Evolutionary conservation across 2,797 vertebrate genomes (phyloP).

Genomic region (Esox masquinongy): DNA sequence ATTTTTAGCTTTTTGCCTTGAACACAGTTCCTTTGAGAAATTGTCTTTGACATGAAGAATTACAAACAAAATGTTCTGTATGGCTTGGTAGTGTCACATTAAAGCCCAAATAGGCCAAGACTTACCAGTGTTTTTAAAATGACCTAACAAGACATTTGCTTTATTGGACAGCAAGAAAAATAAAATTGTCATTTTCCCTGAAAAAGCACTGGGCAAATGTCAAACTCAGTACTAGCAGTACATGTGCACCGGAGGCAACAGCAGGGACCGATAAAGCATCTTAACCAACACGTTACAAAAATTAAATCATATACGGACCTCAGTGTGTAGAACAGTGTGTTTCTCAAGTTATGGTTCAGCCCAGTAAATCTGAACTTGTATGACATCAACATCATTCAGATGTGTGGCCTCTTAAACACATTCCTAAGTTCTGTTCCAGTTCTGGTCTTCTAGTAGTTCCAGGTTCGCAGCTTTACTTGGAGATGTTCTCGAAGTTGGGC

Average conservation of each 20-base stretch:
- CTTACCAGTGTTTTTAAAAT: not conserved
- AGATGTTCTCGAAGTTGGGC: conserved; percentile 82
- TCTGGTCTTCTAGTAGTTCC: not conserved
- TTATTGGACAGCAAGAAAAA: too few species aligned
- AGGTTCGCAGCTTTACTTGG: conserved; percentile 49
- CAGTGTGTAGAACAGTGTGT: too few species aligned
- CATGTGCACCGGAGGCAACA: too few species aligned
- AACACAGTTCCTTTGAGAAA: not conserved
- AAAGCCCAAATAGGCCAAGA: not conserved
- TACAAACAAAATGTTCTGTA: not conserved
- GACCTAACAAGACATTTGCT: too few species aligned
- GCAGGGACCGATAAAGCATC: too few species aligned
- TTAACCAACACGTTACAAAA: too few species aligned
- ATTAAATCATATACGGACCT: too few species aligned
- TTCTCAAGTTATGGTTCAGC: not conserved
- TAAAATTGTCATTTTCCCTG: too few species aligned
- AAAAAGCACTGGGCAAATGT: too few species aligned
- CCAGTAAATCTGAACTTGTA: not conserved
- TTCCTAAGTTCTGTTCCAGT: conserved; percentile 2
- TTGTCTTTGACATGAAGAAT: not conserved
- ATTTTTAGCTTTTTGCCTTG: not conserved
- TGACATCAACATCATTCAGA: conserved; percentile 10
- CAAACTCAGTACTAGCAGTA: too few species aligned
- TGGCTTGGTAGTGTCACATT: not conserved
- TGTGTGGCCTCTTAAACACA: conserved; percentile 2